Conservation (phyloP, 2,797 vertebrate species). For the Rhabdophis nuchalis region DNA sequence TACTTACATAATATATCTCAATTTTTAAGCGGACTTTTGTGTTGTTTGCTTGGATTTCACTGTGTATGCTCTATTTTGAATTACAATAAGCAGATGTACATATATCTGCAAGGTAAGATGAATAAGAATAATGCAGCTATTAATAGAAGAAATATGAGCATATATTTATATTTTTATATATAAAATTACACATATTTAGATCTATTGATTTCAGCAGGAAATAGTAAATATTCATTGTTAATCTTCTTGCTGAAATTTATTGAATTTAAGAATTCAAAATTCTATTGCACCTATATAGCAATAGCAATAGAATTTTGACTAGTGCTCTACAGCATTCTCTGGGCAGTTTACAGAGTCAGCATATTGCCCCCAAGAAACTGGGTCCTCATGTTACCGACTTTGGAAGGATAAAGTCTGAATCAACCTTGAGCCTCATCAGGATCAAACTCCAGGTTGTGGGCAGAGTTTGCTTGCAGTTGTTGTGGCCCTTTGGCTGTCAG, state of each 20-base stretch:
- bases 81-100: slow-evolving; percentile 11
- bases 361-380: not conserved
- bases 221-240: no score
- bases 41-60: slow-evolving; percentile 25
- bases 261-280: not conserved
- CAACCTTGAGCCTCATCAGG: not conserved
- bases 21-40: slow-evolving; percentile 34
- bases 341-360: not conserved
- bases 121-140: slow-evolving; percentile 6
- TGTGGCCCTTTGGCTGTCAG: no score
- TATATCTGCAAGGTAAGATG: not conserved
- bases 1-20: slow-evolving; percentile 56
- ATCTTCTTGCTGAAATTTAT: not conserved
- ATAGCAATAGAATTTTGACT: not conserved
- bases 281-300: not conserved
- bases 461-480: not conserved
- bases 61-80: slow-evolving; percentile 17
- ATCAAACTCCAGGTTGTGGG: not conserved
- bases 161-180: no score
- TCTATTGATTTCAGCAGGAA: not conserved
- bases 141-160: not conserved
- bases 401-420: not conserved
- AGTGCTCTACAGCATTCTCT: not conserved
- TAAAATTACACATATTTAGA: not conserved
- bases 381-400: not conserved